Conservation (phyloP, 2,797 vertebrate genomes). For the Myotis vivesi region DNA sequence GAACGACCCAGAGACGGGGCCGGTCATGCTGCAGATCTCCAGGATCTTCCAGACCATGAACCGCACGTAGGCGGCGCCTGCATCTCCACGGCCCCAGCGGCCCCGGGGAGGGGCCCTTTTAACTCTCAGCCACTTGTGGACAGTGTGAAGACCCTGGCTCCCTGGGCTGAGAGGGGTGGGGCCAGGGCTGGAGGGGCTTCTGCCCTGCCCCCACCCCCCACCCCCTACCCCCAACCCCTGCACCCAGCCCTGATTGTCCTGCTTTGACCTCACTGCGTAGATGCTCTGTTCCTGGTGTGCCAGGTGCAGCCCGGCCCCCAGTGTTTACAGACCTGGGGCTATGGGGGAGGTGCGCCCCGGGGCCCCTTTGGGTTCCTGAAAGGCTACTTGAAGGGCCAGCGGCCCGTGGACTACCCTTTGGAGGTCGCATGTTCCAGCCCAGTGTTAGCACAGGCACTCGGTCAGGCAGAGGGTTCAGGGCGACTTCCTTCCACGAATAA, state of each 20-base stretch:
- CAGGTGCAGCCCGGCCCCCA: conserved; percentile 59
- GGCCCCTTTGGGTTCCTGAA: conserved; percentile 69
- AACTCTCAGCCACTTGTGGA: neutral
- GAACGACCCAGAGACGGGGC: conserved; percentile 98
- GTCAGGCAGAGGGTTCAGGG: conserved; percentile 55
- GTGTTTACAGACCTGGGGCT: conserved; percentile 75
- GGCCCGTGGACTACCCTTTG: neutral
- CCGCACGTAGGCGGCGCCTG: conserved; percentile 88
- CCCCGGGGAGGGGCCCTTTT: accelerated
- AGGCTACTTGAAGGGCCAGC: conserved; percentile 56
- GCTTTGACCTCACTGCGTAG: conserved; percentile 13
- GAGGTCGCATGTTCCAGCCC: conserved; percentile 57
- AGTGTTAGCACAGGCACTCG: conserved; percentile 47
- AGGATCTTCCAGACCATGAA: conserved; percentile 99
- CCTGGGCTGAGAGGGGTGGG: neutral
- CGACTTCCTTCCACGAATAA: conserved; percentile 76
- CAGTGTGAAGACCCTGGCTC: neutral
- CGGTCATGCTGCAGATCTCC: conserved; percentile 99
- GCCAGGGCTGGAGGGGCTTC: neutral
- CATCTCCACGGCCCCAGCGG: conserved; percentile 39
- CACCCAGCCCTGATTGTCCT: conserved; percentile 75
- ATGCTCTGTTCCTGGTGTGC: conserved; percentile 51
- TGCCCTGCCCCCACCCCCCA: neutral
- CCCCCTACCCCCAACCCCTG: neutral
- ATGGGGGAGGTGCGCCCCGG: conserved; percentile 53